Conservation (phyloP, 2,113 vertebrate genomes). For the Campylomormyrus numenius region DNA sequence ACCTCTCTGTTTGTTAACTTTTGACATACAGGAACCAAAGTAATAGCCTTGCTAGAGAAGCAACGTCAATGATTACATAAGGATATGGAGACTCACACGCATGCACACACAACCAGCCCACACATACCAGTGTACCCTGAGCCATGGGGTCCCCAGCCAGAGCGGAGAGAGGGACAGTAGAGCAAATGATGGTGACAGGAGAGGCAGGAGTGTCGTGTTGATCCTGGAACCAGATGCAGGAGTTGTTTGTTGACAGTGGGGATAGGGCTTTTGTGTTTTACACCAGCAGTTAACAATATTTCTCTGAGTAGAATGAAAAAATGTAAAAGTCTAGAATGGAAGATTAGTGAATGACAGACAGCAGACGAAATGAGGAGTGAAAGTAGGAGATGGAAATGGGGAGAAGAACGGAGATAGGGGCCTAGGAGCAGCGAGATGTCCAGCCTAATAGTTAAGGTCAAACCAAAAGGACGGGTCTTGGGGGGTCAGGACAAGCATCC, state of each 20-base stretch:
- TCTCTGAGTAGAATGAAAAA: slow-evolving; percentile 36
- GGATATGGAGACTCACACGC: not conserved
- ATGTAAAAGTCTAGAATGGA: slow-evolving; percentile 45
- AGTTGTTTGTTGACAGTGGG: not conserved
- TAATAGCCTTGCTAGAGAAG: not conserved
- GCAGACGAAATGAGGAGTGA: slow-evolving; percentile 40
- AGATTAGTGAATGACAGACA: slow-evolving; percentile 47
- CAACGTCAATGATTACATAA: not conserved
- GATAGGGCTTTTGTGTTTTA: not conserved
- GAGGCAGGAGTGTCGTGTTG: not conserved
- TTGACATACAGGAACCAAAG: not conserved
- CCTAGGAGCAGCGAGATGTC: not conserved
- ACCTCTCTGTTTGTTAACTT: not conserved
- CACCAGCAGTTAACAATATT: not conserved
- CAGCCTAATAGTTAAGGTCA: slow-evolving; percentile 60
- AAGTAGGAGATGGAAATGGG: not conserved
- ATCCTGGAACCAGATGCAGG: not conserved
- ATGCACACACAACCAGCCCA: not conserved
- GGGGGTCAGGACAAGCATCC: slow-evolving; percentile 62
- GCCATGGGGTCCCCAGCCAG: not conserved
- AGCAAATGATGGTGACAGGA: not conserved
- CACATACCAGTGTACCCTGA: not conserved
- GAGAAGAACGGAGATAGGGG: slow-evolving; percentile 46
- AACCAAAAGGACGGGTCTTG: slow-evolving; percentile 52
- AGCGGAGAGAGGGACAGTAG: not conserved